Percentiles rank a stretch among this genome's conserved stretches.
Conservation (phyloP, 1,140 invertebrate genomes). For the Radopholus similis region DNA sequence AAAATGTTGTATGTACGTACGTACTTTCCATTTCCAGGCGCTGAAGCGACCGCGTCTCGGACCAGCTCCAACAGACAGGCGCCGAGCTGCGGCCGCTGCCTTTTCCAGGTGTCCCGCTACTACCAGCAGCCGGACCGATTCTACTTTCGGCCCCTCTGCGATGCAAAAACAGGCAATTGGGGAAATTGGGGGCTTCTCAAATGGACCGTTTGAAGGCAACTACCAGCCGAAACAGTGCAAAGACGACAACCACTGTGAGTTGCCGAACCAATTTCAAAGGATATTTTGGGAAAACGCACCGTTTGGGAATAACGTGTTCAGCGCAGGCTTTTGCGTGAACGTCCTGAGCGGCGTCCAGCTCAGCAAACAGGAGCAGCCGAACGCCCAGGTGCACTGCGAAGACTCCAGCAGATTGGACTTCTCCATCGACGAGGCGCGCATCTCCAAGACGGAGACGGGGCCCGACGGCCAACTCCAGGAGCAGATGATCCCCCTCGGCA, state of each 20-base stretch:
- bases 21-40: neutral
- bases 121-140: conserved; percentile 4
- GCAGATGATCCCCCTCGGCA: conserved; percentile 7
- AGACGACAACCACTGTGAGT: conserved; percentile 17
- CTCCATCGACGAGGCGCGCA: neutral
- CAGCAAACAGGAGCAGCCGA: conserved; percentile 3
- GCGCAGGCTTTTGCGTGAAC: conserved; percentile 8
- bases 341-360: neutral
- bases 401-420: conserved; percentile 1
- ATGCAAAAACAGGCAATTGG: conserved; percentile 17
- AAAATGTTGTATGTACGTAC: neutral
- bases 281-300: neutral
- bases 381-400: neutral
- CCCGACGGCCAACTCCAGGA: neutral
- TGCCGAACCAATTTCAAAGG: neutral
- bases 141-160: conserved; percentile 9
- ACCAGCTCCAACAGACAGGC: conserved; percentile 1
- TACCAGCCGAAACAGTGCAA: conserved; percentile 15
- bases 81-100: conserved; percentile 13
- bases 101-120: conserved; percentile 5
- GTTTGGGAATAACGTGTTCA: neutral
- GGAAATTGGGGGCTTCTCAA: neutral
- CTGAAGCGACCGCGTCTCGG: conserved; percentile 14
- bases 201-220: conserved; percentile 4
- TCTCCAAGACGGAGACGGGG: conserved; percentile 1